phyloP scores from a whole-genome alignment of 2,888 invertebrate genomes.

The Plagodis dolabraria region DNA sequence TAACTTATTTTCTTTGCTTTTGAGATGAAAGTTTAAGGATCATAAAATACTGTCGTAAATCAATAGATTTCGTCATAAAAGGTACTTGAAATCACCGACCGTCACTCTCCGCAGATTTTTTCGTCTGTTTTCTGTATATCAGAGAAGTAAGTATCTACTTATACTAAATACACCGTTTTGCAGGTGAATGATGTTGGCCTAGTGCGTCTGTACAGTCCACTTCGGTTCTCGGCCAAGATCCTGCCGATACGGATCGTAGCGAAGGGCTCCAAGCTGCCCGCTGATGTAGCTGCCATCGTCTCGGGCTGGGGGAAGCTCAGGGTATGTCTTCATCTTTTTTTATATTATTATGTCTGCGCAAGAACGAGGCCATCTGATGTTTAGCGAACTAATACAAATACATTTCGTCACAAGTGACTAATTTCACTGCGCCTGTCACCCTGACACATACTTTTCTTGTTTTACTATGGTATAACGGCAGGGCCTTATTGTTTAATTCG shows the following conservation, averaged over 20 bases:
- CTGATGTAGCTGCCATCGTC: constrained; percentile 65
- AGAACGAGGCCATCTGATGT: too few species aligned
- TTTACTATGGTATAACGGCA: too few species aligned
- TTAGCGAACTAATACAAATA: too few species aligned
- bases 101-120: background rate
- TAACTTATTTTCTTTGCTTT: too few species aligned
- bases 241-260: constrained; percentile 68
- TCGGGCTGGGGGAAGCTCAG: constrained; percentile 79
- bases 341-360: too few species aligned
- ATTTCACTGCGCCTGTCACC: too few species aligned
- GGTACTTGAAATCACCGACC: background rate
- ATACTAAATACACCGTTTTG: background rate
- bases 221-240: constrained; percentile 70
- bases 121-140: background rate
- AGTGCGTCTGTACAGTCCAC: constrained; percentile 66
- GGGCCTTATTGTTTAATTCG: too few species aligned
- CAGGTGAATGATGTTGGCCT: constrained; percentile 74
- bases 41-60: too few species aligned
- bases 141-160: background rate
- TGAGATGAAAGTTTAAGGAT: too few species aligned
- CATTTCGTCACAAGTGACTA: too few species aligned
- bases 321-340: constrained; percentile 46
- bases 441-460: too few species aligned
- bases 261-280: constrained; percentile 52
- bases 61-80: too few species aligned